Evolutionary conservation across 2,888 invertebrate genomes (phyloP), one percentile per base, ranked within the genome.

Genomic region (Dryobota labecula): DNA sequence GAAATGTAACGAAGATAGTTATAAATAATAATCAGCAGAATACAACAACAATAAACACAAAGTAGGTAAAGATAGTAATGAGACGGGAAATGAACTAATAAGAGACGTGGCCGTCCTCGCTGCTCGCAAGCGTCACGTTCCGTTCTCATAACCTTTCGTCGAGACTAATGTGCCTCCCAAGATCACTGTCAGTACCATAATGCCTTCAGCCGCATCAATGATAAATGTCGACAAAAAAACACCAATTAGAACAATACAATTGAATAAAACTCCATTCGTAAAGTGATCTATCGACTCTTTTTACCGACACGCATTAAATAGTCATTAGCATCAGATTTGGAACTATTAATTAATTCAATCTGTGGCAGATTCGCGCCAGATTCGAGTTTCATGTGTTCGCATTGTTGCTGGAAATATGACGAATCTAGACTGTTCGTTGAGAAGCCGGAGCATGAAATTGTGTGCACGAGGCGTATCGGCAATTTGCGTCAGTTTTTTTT

Each of bases 401-500:
- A 90, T 91, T 91, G 91, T 92, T 90, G 76, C 33, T 77, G 90
- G 85, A 91, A 92, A 90, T 95, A 94, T 95, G 95, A 94, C 94
- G 93, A 95, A 94, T 95, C 93, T 93, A 91, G 92, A 92, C 90
- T 90, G 90, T 93, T 95, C 94, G 91, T 89, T 88, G 86, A 90
- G 91, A 94, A 93, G 92, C 86, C 91, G 90, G 91, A 90, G 93
- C 95, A 95, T 95, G 95, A 95, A 96, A 95, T 95, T 95, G 95
- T 95, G 96, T 94, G 94, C 95, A 93, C 94, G 94, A 94, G 94
- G 93, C 95, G 95, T 95, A 95, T 95, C 96, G 94, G 91, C 94
- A 94, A 96, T 95, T 96, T 94, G 95, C 95, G 95, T 94, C 94
- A 95, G 94, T 93, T 96, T 95, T 93, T 95, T 95, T 90, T 92